Base-by-base conservation (phyloP, 2,113 vertebrate genomes). In the Paradoxurus hermaphroditus region DNA sequence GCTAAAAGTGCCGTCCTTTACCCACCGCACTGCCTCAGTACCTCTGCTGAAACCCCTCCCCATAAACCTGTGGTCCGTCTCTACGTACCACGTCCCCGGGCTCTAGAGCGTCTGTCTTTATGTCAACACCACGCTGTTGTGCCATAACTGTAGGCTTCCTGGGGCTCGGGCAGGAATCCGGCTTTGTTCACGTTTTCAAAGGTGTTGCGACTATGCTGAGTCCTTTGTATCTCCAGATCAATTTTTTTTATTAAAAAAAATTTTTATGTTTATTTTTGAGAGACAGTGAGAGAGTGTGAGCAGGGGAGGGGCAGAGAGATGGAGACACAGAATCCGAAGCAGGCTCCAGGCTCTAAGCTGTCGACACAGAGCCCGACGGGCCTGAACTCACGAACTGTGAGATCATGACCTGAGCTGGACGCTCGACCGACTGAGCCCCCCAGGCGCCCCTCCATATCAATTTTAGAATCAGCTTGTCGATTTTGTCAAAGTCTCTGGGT, bases 71-170 rank as follows among this genome's bases (percentile, higher is more conserved):
- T 8, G 51, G 39, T 91, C 39, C 14, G 2, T 16, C 23, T 19
- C 62, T 51, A 4, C 2, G 62, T 29, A 36, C 12, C 15, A 11
- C 16, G 18, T 75, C 3, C 39, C 3, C 2, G 36, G 46, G 72
- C 29, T 23, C 13, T 4, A 12, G 2, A 2, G 34, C 0, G 2
- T 19, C 79, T 2, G 0, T 39, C n/a, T 21, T 68, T 36, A 0
- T 18, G 89, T 63, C 63, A 5, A 21, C 0, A 8, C 75, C 34
- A 5, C 3, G 3, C 5, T 11, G 51, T 4, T 51, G 25, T 3
- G 2, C 13, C 1, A 0, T 16, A 9, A 34, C 7, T 23, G 44
- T 3, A 18, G 0, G 25, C 23, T 1, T 23, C 3, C 46, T n/a
- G 3, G 36, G 5, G 12, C 0, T 5, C 9, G 6, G 65, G 65